Conservation (phyloP, 2,113 vertebrate species). For the Accipiter virgatus region DNA sequence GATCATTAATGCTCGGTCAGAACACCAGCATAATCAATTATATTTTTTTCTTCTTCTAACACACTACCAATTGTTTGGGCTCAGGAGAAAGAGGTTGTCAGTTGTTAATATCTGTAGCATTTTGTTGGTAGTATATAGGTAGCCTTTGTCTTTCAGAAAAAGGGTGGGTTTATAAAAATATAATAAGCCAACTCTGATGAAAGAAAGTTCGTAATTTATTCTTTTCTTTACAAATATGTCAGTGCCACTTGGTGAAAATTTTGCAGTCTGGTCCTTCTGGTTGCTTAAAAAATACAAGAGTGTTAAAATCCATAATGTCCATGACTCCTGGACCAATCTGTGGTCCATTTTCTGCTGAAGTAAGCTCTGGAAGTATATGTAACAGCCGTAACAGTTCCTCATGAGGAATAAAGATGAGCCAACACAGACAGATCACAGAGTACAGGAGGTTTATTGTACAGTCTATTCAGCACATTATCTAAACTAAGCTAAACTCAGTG, state of each 20-base stretch:
- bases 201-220: not conserved
- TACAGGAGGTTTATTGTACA: not conserved
- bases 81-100: not conserved
- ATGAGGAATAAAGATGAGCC: not conserved
- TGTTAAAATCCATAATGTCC: not conserved
- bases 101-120: not conserved
- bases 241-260: not conserved
- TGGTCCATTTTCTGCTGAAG: not conserved
- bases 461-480: not conserved
- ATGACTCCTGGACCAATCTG: not conserved
- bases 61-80: not conserved
- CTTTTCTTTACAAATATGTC: not conserved
- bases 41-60: not conserved
- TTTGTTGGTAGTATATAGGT: not conserved
- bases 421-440: not conserved
- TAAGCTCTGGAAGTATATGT: not conserved
- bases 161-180: accelerated
- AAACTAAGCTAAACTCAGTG: not conserved
- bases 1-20: not conserved
- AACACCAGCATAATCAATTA: not conserved
- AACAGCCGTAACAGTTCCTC: not conserved
- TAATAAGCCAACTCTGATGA: not conserved
- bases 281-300: not conserved
- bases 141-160: not conserved
- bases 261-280: not conserved